Evolutionary conservation across 2,113 vertebrate species (phyloP), one percentile per base, ranked within the genome.

Genomic region (Nyctereutes procyonoides): DNA sequence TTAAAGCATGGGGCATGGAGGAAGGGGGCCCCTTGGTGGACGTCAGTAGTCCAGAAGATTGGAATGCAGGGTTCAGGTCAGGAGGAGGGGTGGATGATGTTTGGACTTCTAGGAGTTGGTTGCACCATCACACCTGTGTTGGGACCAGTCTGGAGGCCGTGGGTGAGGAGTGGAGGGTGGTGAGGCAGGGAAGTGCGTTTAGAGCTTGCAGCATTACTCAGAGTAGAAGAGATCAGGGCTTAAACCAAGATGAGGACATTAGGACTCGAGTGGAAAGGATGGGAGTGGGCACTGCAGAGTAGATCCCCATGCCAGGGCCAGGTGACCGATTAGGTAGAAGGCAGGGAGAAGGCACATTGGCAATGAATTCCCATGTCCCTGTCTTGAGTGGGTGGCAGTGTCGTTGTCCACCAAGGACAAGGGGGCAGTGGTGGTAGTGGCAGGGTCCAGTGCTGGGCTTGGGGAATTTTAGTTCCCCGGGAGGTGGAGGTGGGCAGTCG

Each of bases 381-480:
- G 8, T 94, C 38, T 82, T 56, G 28, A 13, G 15, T 58, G 5
- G 58, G 20, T 63, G 53, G 6, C 65, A 26, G 20, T 63, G 11
- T 38, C 16, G 16, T 19, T 91, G 35, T 67, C 38, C n/a, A 35
- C 71, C 43, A 38, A 56, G 51, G 28, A 8, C 9, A 15, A 77
- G 12, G 24, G 17, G 8, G n/a, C n/a, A 19, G 58, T 8, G 16
- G 43, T 26, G 53, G 35, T 38, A 32, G 26, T 65, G 56, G 13
- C 28, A 28, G 62, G 95, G 6, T 30, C 74, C 62, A 48, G 26
- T 5, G 19, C 62, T 73, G 55, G 24, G 24, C 16, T 53, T 58
- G 4, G 0, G 73, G 19, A 20, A 48, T 73, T 19, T 56, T n/a
- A 15, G 10, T 26, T 30, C 32, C 35, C 32, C 1, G 0, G 24